Conservation (phyloP, 2,888 invertebrate genomes). For the Uropetala carovei region DNA sequence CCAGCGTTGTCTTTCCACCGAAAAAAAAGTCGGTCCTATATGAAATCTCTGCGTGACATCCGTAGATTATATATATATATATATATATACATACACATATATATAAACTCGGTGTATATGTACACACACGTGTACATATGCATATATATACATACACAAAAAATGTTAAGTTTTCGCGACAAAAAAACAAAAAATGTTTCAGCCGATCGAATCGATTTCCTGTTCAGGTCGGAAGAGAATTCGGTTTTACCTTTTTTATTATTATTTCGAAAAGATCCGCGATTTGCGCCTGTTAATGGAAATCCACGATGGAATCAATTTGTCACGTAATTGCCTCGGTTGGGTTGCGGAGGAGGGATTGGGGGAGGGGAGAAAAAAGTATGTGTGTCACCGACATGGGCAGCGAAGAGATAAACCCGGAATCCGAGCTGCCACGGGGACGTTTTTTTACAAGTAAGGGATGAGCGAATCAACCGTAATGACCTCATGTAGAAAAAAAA, state of each 20-base stretch:
- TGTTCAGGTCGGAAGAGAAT: not conserved
- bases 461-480: not conserved
- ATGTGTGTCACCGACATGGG: not conserved
- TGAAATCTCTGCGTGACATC: not conserved
- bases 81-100: no score
- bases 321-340: constrained; percentile 46
- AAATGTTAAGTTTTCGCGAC: not conserved
- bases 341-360: not conserved
- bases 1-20: not conserved
- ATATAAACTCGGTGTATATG: no score
- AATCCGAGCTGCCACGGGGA: not conserved
- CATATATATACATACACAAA: no score
- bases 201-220: not conserved
- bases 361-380: not conserved
- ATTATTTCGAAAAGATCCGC: not conserved
- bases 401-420: not conserved
- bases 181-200: not conserved
- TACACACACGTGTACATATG: no score
- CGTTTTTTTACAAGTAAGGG: not conserved
- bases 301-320: constrained; percentile 34
- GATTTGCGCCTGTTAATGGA: not conserved
- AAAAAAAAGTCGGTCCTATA: not conserved
- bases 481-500: not conserved
- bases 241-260: not conserved
- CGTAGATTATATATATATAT: not conserved